A percentile compares a stretch with the other conserved stretches of the same genome.
phyloP scores from a whole-genome alignment of 2,888 invertebrate genomes.

The Euzophera pinguis region DNA sequence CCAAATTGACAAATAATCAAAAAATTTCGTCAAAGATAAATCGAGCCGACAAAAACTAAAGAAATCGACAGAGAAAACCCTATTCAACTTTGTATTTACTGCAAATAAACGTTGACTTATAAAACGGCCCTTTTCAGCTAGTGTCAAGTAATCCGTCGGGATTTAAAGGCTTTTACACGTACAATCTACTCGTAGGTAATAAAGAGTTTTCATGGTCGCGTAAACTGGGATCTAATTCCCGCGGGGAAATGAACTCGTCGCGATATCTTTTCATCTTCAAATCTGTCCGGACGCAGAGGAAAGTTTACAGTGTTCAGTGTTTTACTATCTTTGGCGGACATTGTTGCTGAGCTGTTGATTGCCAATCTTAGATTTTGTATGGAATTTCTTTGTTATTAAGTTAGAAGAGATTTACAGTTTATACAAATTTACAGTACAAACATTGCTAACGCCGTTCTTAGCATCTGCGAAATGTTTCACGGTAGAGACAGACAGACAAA shows the following conservation, averaged over 20 bases:
- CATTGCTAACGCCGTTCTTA: too few species aligned
- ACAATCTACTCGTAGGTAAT: not conserved
- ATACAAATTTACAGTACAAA: too few species aligned
- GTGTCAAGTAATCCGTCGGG: not conserved
- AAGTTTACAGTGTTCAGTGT: not conserved
- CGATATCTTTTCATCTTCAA: conserved; percentile 36
- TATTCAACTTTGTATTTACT: too few species aligned
- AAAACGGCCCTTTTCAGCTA: not conserved
- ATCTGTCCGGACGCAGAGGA: conserved; percentile 22
- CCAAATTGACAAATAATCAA: too few species aligned
- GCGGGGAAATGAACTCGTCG: conserved; percentile 42
- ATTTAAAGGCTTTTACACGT: not conserved
- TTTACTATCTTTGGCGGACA: not conserved
- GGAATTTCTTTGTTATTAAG: not conserved
- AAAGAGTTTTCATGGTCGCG: conserved; percentile 21
- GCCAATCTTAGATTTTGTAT: too few species aligned
- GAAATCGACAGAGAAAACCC: too few species aligned
- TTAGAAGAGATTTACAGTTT: too few species aligned
- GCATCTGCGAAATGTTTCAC: too few species aligned
- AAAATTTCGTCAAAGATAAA: too few species aligned
- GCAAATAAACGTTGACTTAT: not conserved
- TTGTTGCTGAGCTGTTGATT: too few species aligned
- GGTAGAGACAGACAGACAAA: too few species aligned
- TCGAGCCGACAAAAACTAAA: too few species aligned
- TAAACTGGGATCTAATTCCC: conserved; percentile 39